Evolutionary conservation across 1,140 invertebrate species (phyloP).

Genomic region (Solen grandis): DNA sequence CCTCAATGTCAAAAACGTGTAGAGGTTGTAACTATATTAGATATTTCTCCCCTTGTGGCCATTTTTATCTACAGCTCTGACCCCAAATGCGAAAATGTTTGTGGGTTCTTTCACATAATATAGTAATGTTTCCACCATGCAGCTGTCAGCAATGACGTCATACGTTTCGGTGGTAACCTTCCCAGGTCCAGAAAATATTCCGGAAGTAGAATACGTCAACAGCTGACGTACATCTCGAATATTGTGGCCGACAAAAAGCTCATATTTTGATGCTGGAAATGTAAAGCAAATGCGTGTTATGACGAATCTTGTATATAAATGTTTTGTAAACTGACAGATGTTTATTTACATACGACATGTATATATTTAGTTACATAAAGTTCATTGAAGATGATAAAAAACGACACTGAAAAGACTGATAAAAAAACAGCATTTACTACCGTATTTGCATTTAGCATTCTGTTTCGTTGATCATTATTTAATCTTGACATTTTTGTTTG

Average conservation of each 20-base stretch:
- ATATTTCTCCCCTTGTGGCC: conserved; percentile 81
- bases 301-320: background rate
- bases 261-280: conserved; percentile 59
- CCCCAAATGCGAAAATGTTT: conserved; percentile 79
- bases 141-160: conserved; percentile 48
- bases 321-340: background rate
- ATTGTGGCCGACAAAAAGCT: conserved; percentile 81
- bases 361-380: background rate
- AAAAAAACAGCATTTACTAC: background rate
- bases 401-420: background rate
- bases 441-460: too few species aligned
- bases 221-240: conserved; percentile 59
- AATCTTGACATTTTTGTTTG: too few species aligned
- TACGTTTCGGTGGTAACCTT: conserved; percentile 44
- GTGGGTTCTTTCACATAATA: conserved; percentile 80
- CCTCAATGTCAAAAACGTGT: too few species aligned
- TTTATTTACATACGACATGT: background rate
- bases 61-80: conserved; percentile 81
- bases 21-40: conserved; percentile 82
- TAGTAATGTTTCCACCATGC: conserved; percentile 75
- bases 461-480: too few species aligned
- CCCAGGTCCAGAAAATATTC: conserved; percentile 40
- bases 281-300: background rate
- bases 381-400: background rate
- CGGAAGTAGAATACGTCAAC: conserved; percentile 43